Percentiles rank a stretch among this genome's conserved stretches.
These are phyloP conservation scores for Zenarchopterus dispar DNA, from an alignment of 2,797 vertebrate genomes.

Conservation along the genomic window DNA sequence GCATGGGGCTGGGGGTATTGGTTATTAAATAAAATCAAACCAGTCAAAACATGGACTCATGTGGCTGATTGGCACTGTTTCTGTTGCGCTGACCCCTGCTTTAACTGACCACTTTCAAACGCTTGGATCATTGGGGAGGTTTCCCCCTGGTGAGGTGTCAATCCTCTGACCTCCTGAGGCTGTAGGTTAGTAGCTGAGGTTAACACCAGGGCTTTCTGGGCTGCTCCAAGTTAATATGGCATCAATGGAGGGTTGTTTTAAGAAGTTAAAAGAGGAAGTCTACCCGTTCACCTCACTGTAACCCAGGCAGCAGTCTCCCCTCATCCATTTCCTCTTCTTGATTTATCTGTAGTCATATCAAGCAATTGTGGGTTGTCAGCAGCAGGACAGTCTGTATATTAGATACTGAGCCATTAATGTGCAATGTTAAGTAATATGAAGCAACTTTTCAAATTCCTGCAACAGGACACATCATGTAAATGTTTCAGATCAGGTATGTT, in stretches of 20 bases:
- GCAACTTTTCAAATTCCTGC: too few relatives aligned
- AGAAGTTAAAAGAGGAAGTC: slow-evolving; percentile 35
- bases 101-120: slow-evolving; percentile 57
- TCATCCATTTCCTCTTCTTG: not conserved
- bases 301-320: not conserved
- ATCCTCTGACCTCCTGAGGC: slow-evolving; percentile 46
- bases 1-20: too few relatives aligned
- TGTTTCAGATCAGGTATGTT: too few relatives aligned
- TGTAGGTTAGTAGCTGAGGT: slow-evolving; percentile 40
- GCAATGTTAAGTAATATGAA: too few relatives aligned
- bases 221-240: slow-evolving; percentile 26
- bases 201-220: slow-evolving; percentile 15
- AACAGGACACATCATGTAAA: too few relatives aligned
- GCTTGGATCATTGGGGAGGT: slow-evolving; percentile 55
- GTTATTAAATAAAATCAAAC: not conserved
- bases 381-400: not conserved
- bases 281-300: slow-evolving; percentile 15
- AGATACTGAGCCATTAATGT: not conserved
- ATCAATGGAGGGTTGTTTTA: slow-evolving; percentile 59
- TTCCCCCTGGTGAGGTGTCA: slow-evolving; percentile 45
- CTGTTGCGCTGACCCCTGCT: slow-evolving; percentile 60
- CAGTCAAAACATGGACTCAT: slow-evolving; percentile 2
- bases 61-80: slow-evolving; percentile 50
- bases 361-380: not conserved
- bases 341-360: not conserved